Conservation (phyloP, 2,797 vertebrate species). For the Corythornis leucogaster region DNA sequence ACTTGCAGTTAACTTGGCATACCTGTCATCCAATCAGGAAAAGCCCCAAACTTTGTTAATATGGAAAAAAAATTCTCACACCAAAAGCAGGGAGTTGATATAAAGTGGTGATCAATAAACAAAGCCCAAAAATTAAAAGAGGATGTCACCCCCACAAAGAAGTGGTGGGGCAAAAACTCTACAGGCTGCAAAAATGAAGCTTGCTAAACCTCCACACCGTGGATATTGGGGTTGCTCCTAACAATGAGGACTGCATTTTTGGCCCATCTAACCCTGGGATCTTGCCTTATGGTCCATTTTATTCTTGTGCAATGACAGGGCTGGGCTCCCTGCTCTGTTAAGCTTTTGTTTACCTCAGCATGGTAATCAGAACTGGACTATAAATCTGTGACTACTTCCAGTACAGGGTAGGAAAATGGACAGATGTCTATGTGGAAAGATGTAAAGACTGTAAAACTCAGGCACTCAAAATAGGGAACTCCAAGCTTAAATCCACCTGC, state of each 20-base stretch:
- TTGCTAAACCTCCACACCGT: background rate
- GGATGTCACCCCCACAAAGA: background rate
- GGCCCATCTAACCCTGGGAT: background rate
- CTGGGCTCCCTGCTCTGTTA: background rate
- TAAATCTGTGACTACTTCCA: background rate
- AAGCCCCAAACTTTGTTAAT: background rate
- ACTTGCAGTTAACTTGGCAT: background rate
- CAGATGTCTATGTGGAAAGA: background rate
- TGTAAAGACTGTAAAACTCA: background rate
- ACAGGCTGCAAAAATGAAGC: background rate
- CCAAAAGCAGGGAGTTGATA: fast-evolving
- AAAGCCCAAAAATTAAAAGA: background rate
- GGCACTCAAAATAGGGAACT: background rate
- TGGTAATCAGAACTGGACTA: background rate
- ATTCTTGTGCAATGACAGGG: background rate
- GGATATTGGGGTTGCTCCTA: background rate
- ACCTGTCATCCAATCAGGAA: background rate
- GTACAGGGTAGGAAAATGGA: background rate
- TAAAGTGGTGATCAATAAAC: background rate
- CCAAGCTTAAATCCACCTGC: background rate
- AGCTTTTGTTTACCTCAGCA: background rate
- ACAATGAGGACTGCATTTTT: background rate
- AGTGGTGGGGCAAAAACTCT: background rate
- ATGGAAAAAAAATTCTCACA: background rate
- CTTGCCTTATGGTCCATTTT: background rate